Base-by-base conservation (phyloP, 2,888 invertebrate genomes). In the Pachycephus smyrnensis region DNA sequence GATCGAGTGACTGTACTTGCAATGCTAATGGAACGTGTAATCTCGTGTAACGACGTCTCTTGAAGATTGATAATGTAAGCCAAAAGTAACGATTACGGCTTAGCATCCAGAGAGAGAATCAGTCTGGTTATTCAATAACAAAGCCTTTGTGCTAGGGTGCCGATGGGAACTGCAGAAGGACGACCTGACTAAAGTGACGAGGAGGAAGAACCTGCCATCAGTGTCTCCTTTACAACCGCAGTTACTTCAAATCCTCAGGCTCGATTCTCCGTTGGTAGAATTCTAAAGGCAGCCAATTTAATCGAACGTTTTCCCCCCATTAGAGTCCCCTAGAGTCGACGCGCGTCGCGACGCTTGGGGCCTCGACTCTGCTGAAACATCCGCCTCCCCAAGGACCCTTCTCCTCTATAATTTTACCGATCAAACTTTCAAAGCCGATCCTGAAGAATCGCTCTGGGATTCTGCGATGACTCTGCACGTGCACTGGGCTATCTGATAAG, bases 41-140 rank as follows among this genome's bases (percentile, higher is more conserved):
- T n/a, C 73, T 74, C 36, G 74, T 55, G 31, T 30, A 77, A n/a
- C 73, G 69, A 36, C 55, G 68, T 30, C 68, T 77, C 37, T 73
- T 68, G 11, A 31, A 77, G 75, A 77, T 77, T 75, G 75, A 75
- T 75, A 75, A 75, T 37, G 32, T 37, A 69, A 75, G 69, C 68
- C 68, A 36, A 55, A 77, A 74, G 40, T 77, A 55, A 68, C 23
- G 68, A 77, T 77, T 68, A 74, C 23, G 71, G 37, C 15, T 55
- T 23, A 23, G 55, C 55, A 55, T 55, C 55, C 23, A 69, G 31
- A 31, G 31, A 31, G 31, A 75, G 69, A 77, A 77, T 75, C 75
- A 31, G 32, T 55, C 77, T 69, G 77, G 74, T 77, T 77, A 77
- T 77, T 77, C 69, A 77, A 77, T 77, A 77, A 77, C 75, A 75